Evolutionary conservation across 2,888 invertebrate species (phyloP).

Genomic region (Osedax frankpressi): DNA sequence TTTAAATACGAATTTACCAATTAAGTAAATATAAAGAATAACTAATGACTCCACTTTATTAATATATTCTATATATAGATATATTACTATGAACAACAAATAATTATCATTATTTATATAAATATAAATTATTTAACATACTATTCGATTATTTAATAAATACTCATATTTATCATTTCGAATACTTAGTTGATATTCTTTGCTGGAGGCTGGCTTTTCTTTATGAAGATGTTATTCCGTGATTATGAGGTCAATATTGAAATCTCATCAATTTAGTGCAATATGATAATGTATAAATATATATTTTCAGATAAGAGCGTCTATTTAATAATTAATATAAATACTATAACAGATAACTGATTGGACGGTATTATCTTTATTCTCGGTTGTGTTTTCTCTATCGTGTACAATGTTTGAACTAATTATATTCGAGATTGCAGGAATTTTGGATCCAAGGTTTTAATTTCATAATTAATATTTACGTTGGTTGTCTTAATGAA

Average conservation of each 20-base stretch:
- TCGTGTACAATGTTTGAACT: conserved; percentile 98
- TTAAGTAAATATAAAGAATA: too few species aligned
- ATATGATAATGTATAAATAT: background rate
- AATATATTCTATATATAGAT: too few species aligned
- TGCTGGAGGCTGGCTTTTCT: conserved; percentile 92
- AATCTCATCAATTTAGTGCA: background rate
- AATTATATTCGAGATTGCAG: conserved; percentile 96
- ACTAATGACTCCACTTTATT: too few species aligned
- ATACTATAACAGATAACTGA: conserved; percentile 86
- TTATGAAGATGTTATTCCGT: conserved; percentile 85
- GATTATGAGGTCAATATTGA: conserved; percentile 64
- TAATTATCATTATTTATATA: too few species aligned
- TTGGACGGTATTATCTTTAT: conserved; percentile 80
- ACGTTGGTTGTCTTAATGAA: too few species aligned
- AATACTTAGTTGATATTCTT: conserved; percentile 59
- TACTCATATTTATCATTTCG: background rate
- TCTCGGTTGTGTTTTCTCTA: conserved; percentile 84
- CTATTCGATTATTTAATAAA: too few species aligned
- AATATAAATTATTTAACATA: too few species aligned
- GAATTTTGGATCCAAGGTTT: conserved; percentile 75
- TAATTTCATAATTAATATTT: background rate
- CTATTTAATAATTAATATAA: background rate
- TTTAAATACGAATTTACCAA: too few species aligned
- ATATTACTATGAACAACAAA: too few species aligned
- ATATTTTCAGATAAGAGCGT: background rate